These are phyloP conservation scores for Pilophorus perplexus DNA, from an alignment of 2,888 invertebrate species.

Conservation along the genomic window DNA sequence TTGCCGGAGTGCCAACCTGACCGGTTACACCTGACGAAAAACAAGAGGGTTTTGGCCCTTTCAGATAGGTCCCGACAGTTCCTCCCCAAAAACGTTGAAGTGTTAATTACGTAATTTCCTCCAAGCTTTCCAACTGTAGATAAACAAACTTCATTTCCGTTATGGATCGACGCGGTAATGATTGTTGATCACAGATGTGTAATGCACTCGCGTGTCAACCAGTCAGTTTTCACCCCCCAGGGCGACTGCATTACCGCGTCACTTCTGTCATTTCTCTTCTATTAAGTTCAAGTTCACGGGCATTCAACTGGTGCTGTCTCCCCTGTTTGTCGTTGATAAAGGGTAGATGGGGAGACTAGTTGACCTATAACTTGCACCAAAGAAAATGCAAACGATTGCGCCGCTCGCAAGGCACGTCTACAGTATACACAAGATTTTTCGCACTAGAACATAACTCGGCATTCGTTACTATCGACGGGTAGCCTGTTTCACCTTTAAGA, in stretches of 20 bases:
- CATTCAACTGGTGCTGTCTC: conserved; percentile 24
- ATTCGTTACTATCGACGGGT: too few species aligned
- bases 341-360: conserved; percentile 11
- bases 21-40: conserved; percentile 27
- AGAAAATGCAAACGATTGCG: conserved; percentile 1
- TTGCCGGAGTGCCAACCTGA: conserved; percentile 27
- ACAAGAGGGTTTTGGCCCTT: conserved; percentile 4
- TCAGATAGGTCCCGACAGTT: conserved; percentile 26
- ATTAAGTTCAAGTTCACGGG: conserved; percentile 39
- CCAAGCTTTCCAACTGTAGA: conserved; percentile 19
- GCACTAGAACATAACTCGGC: too few species aligned
- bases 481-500: too few species aligned
- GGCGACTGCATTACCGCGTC: conserved; percentile 13
- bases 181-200: conserved; percentile 1
- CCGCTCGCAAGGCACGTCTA: too few species aligned
- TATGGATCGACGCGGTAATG: conserved; percentile 10
- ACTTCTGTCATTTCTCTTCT: conserved; percentile 18
- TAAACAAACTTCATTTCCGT: conserved; percentile 39
- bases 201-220: conserved; percentile 17
- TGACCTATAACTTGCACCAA: conserved; percentile 26
- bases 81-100: conserved; percentile 27
- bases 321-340: not conserved
- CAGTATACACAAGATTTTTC: too few species aligned
- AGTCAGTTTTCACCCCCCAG: conserved; percentile 1
- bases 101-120: conserved; percentile 41